phyloP scores from a whole-genome alignment of 2,797 vertebrate genomes.

The Myripristis murdjan region DNA sequence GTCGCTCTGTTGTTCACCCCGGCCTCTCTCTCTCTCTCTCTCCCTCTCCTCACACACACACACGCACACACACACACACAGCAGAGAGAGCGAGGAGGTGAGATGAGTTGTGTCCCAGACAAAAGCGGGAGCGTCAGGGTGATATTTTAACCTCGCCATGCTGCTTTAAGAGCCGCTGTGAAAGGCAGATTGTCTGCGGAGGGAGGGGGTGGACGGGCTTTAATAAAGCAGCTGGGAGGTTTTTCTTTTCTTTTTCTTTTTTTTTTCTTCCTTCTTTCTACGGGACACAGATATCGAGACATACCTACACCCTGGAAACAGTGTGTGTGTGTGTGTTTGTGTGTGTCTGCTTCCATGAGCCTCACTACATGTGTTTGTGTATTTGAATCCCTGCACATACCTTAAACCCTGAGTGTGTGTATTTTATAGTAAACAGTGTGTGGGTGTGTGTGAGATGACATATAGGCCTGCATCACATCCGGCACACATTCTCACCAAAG shows the following conservation, averaged over 20 bases:
- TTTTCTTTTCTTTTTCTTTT: too few relatives aligned
- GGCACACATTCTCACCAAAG: too few relatives aligned
- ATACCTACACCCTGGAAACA: slow-evolving; percentile 26
- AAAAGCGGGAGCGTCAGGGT: slow-evolving; percentile 71
- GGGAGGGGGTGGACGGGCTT: slow-evolving; percentile 18
- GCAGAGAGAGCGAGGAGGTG: slow-evolving; percentile 32
- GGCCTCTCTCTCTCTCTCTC: slow-evolving; percentile 35
- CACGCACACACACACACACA: slow-evolving; percentile 4
- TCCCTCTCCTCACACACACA: too few relatives aligned
- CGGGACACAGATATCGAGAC: slow-evolving; percentile 39
- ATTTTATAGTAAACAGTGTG: too few relatives aligned
- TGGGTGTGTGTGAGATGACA: too few relatives aligned
- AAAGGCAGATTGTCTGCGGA: slow-evolving; percentile 75
- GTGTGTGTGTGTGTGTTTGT: not conserved
- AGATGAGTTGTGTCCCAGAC: slow-evolving; percentile 57
- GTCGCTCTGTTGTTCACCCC: slow-evolving; percentile 81
- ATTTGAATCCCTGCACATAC: not conserved
- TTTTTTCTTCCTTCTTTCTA: too few relatives aligned
- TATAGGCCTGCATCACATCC: too few relatives aligned
- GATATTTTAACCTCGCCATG: slow-evolving; percentile 77
- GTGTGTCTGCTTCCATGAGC: slow-evolving; percentile 4
- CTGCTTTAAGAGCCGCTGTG: slow-evolving; percentile 66
- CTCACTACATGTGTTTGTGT: slow-evolving; percentile 10
- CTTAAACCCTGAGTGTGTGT: too few relatives aligned
- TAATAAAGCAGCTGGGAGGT: slow-evolving; percentile 31